Base-by-base conservation (phyloP, 2,888 invertebrate genomes). In the Nezara viridula region DNA sequence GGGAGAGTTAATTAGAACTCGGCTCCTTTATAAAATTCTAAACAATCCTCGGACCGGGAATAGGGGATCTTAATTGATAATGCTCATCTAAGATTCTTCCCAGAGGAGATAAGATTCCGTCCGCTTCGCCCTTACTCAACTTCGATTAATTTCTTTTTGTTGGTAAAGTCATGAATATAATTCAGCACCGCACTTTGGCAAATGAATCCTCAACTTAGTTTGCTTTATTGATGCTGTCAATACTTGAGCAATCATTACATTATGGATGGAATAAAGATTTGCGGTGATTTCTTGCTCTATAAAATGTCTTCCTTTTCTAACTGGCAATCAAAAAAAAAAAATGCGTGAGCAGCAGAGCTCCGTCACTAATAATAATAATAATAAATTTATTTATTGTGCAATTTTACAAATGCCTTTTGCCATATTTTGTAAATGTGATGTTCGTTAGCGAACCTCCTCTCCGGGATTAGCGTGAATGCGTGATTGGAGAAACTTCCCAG, bases 11-110 rank as follows among this genome's bases (percentile, higher is more conserved):
- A 81, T 81, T 81, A 81, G 81, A 81, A 81, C 44, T 47, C 44
- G 44, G 81, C 81, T 81, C 81, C 81, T 81, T 81, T 81, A 81
- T 81, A 81, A 81, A 81, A 81, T 81, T 81, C 81, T 81, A 81
- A 81, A 81, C 81, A 81, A 81, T 81, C 81, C 44, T 81, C 44
- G n/a, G 81, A 44, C 44, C 44, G 24, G 81, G 44, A 81, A 44
- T 44, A n/a, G 81, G 10, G 81, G 14, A 0, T 12, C 44, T 81
- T 81, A 81, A 81, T 81, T 81, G 81, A 81, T 81, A 81, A 81
- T 81, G 40, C 81, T 81, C 81, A 81, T 44, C 81, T 81, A 81
- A 81, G 44, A 44, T 81, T 81, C 81, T 47, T 81, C 44, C 24
- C 16, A 0, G 44, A 14, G 12, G 81, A 81, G 81, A 44, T 47